A percentile compares a stretch with the other conserved stretches of the same genome.
phyloP scores from a whole-genome alignment of 2,113 vertebrate species.

The Vidua macroura region DNA sequence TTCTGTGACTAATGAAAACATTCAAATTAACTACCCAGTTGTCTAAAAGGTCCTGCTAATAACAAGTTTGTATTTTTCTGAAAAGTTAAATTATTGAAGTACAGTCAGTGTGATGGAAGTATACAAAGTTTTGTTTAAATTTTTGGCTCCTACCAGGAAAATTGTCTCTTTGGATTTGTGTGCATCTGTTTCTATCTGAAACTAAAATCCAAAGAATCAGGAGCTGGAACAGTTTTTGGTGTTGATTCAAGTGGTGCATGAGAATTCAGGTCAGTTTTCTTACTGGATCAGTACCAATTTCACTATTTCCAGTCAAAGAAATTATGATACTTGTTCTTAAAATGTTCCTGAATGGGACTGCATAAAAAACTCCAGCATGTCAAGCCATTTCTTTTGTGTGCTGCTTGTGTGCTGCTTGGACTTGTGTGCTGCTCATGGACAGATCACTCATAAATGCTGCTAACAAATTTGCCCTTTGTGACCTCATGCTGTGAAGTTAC shows the following conservation, averaged over 20 bases:
- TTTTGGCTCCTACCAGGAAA: neutral
- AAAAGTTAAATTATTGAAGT: neutral
- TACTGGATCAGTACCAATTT: conserved; percentile 9
- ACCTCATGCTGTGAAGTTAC: conserved; percentile 73
- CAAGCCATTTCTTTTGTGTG: neutral
- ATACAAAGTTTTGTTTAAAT: neutral
- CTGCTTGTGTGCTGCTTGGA: neutral
- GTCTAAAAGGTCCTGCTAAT: neutral
- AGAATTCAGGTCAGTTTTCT: conserved; percentile 31
- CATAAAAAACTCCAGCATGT: neutral
- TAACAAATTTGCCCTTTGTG: conserved; percentile 60
- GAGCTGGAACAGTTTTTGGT: conserved; percentile 5
- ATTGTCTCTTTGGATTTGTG: conserved; percentile 3
- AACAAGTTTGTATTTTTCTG: neutral
- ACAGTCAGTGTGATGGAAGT: neutral
- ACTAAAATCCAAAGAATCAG: conserved; percentile 14
- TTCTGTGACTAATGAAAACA: neutral
- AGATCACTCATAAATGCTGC: conserved; percentile 48
- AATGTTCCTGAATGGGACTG: neutral
- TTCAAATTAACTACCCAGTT: neutral
- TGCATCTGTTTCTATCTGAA: conserved; percentile 32
- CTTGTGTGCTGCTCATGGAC: neutral
- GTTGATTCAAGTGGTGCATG: neutral
- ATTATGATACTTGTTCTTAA: neutral
- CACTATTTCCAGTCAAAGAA: conserved; percentile 14